Conservation (phyloP, 37 sponge, comb jelly and placozoan genomes). For the Eunapius fragilis region DNA sequence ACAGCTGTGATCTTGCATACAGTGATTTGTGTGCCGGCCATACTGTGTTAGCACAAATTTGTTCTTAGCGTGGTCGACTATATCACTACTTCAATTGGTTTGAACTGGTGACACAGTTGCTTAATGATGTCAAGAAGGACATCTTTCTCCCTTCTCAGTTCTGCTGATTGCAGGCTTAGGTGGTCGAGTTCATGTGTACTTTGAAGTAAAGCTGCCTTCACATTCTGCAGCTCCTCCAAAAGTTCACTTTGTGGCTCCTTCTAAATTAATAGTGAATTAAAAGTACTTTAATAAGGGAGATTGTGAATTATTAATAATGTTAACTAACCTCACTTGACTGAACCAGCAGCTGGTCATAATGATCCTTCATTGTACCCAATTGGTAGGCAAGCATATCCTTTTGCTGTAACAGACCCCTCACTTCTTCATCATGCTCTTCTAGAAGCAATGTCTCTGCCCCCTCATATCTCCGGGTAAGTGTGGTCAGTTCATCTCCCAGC, state of each 20-base stretch:
- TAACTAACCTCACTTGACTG: conserved; percentile 33
- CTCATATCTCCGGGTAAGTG: conserved; percentile 16
- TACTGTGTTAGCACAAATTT: background rate
- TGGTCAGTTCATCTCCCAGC: conserved; percentile 6
- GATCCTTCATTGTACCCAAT: conserved; percentile 24
- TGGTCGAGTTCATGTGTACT: conserved; percentile 12
- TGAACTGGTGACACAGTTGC: conserved; percentile 9
- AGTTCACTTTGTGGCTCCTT: background rate
- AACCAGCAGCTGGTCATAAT: conserved; percentile 27
- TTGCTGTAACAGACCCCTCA: conserved; percentile 46
- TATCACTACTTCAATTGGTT: background rate
- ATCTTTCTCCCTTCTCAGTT: conserved; percentile 27
- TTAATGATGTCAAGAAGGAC: conserved; percentile 32
- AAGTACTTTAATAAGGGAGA: too few relatives aligned
- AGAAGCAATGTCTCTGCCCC: conserved; percentile 25
- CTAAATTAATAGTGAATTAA: background rate
- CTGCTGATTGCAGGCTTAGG: conserved; percentile 6
- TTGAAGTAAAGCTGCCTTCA: conserved; percentile 15
- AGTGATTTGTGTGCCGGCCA: background rate
- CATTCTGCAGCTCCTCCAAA: conserved; percentile 18
- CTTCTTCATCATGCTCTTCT: conserved; percentile 70
- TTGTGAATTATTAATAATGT: background rate
- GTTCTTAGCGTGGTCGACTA: background rate
- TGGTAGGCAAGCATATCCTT: conserved; percentile 16
- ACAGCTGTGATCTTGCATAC: background rate